These are phyloP conservation scores for Cichladusa arquata DNA, from an alignment of 2,113 vertebrate species.

Conservation along the genomic window DNA sequence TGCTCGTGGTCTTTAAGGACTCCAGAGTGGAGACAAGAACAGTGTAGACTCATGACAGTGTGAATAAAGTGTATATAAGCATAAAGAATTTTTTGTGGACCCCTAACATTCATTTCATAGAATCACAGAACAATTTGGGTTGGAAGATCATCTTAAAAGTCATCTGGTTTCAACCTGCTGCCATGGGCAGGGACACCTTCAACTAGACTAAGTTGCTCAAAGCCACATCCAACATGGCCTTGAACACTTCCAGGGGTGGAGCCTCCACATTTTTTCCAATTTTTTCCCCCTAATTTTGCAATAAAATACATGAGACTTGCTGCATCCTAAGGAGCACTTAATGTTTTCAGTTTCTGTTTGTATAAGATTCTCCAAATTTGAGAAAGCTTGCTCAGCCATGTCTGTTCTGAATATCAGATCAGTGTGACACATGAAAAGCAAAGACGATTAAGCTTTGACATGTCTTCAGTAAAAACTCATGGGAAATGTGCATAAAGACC, in stretches of 20 bases:
- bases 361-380: background rate
- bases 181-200: background rate
- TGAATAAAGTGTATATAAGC: background rate
- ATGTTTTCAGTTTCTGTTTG: background rate
- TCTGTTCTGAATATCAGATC: background rate
- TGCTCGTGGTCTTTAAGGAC: background rate
- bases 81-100: background rate
- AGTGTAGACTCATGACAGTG: background rate
- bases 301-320: background rate
- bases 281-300: background rate
- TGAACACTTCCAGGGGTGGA: background rate
- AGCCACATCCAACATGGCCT: background rate
- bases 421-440: background rate
- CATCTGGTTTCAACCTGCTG: background rate
- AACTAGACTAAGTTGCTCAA: fast-evolving
- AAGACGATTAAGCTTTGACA: background rate
- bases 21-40: background rate
- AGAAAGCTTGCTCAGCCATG: fast-evolving
- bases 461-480: background rate
- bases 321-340: background rate
- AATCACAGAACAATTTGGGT: background rate
- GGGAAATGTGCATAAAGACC: background rate
- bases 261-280: background rate
- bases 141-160: background rate
- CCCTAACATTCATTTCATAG: background rate